Evolutionary conservation across 2,797 vertebrate genomes (phyloP).

Genomic region (Parauchenoglanis ngamensis): DNA sequence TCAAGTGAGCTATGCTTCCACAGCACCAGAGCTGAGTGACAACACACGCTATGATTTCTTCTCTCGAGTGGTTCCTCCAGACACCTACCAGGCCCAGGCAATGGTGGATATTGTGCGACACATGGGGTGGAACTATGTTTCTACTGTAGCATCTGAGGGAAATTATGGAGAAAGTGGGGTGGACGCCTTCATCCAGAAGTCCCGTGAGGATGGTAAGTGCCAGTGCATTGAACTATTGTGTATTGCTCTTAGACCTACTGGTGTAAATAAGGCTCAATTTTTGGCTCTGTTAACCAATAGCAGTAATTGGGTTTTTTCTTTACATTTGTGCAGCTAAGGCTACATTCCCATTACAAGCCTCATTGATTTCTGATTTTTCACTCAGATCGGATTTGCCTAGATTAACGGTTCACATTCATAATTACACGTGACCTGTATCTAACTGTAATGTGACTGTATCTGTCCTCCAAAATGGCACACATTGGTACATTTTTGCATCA

Average conservation of each 20-base stretch:
- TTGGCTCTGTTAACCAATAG: not conserved
- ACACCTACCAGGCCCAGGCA: constrained; percentile 89
- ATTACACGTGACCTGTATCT: too few species aligned
- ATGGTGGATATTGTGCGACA: constrained; percentile 90
- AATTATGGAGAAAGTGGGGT: constrained; percentile 90
- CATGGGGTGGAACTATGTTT: constrained; percentile 89
- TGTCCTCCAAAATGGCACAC: too few species aligned
- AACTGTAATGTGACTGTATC: too few species aligned
- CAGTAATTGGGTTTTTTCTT: not conserved
- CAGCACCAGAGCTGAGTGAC: constrained; percentile 86
- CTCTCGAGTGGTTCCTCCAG: constrained; percentile 85
- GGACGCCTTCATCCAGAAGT: constrained; percentile 94
- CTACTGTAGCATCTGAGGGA: constrained; percentile 87
- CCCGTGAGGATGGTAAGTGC: constrained; percentile 91
- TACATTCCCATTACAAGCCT: too few species aligned
- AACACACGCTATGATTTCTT: constrained; percentile 91
- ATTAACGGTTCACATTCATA: too few species aligned
- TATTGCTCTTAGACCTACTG: not conserved
- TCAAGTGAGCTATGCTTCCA: constrained; percentile 90
- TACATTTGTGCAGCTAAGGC: not conserved
- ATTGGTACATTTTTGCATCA: too few species aligned
- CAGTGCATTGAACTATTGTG: not conserved
- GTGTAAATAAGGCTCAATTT: not conserved
- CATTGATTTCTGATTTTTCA: too few species aligned
- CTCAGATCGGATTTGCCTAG: too few species aligned